phyloP scores from a whole-genome alignment of 2,888 invertebrate species.

The Drosophila formosana region DNA sequence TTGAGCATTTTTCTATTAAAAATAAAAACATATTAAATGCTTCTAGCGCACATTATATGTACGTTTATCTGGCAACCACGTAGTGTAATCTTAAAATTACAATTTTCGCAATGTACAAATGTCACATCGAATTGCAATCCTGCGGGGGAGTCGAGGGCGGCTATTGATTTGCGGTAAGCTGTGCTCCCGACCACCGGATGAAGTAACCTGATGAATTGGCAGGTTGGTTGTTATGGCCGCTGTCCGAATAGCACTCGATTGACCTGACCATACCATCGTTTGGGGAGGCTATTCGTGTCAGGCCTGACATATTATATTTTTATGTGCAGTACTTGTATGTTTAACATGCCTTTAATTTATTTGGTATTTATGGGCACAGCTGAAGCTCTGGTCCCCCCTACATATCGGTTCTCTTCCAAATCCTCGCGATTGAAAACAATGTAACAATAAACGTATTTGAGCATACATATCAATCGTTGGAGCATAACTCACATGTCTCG shows the following conservation, averaged over 20 bases:
- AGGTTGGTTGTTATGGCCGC: conserved; percentile 1
- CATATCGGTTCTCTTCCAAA: neutral
- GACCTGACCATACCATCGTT: neutral
- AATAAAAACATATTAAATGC: neutral
- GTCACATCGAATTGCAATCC: conserved; percentile 22
- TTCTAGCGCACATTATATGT: neutral
- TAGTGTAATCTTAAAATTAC: neutral
- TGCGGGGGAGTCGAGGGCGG: neutral
- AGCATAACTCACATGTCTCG: too few species aligned
- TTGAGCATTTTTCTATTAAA: too few species aligned
- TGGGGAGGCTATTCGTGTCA: neutral
- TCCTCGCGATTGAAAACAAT: neutral
- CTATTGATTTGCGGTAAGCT: conserved; percentile 6
- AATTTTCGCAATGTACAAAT: conserved; percentile 10
- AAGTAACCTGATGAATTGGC: conserved; percentile 1
- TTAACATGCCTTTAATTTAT: conserved; percentile 1
- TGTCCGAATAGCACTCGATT: conserved; percentile 1
- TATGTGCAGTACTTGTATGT: neutral
- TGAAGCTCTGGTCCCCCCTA: neutral
- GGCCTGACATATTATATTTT: conserved; percentile 1
- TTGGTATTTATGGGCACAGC: neutral
- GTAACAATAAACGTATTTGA: neutral
- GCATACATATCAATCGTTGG: too few species aligned
- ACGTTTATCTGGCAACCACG: neutral
- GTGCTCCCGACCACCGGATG: neutral